Percentiles rank a stretch among this genome's conserved stretches.
These are phyloP conservation scores for Lamproptera curius DNA, from an alignment of 2,888 invertebrate genomes.

Conservation along the genomic window DNA sequence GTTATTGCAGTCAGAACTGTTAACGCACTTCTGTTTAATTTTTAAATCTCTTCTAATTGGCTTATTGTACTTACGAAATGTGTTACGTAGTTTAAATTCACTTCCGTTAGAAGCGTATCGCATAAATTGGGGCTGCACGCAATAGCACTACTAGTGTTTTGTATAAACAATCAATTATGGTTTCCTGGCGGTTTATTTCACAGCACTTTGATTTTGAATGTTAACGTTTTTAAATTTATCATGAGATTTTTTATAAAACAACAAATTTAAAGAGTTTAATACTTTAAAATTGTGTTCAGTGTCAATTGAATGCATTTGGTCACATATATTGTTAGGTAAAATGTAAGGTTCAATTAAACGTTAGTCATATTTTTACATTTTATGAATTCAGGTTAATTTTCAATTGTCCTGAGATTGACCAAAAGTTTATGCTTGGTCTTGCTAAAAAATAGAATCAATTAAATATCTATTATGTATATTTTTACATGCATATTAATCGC, in stretches of 20 bases:
- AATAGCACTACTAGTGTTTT: conserved; percentile 4
- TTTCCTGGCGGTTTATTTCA: not conserved
- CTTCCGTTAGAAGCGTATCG: not conserved
- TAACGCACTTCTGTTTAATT: conserved; percentile 38
- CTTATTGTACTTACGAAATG: conserved; percentile 63
- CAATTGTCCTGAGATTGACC: too few relatives aligned
- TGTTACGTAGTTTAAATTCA: conserved; percentile 19
- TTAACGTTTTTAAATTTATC: not conserved
- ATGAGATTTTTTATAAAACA: not conserved
- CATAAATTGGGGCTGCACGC: not conserved
- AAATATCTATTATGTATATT: too few relatives aligned
- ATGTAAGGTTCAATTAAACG: too few relatives aligned
- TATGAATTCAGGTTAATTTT: too few relatives aligned
- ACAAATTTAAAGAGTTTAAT: not conserved
- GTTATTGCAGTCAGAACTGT: conserved; percentile 40
- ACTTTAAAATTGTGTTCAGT: not conserved
- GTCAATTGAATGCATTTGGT: not conserved
- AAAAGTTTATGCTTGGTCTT: too few relatives aligned
- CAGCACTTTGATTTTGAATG: conserved; percentile 2
- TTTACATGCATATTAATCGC: too few relatives aligned
- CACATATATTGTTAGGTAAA: too few relatives aligned
- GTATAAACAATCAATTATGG: not conserved
- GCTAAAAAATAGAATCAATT: too few relatives aligned
- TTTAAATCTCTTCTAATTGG: conserved; percentile 47
- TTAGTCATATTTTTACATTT: too few relatives aligned